Conservation (phyloP, 2,797 vertebrate genomes). For the Sus cebifrons region DNA sequence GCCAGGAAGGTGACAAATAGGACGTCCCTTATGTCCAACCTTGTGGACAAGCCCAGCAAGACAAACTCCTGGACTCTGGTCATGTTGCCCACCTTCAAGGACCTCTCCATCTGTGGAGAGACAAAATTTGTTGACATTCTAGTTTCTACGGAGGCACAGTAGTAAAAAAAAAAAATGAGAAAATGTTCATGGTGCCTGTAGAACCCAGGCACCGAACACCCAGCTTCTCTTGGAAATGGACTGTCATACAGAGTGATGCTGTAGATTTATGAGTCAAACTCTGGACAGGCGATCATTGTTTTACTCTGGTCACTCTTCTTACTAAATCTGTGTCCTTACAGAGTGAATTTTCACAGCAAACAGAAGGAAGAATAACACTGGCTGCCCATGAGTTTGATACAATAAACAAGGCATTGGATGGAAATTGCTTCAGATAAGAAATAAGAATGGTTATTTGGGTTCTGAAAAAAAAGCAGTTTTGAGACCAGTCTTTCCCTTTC, state of each 20-base stretch:
- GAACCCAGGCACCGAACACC: background rate
- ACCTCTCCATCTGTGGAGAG: background rate
- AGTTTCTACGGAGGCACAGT: background rate
- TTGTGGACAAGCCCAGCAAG: constrained; percentile 64
- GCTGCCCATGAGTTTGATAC: background rate
- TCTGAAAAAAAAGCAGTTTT: background rate
- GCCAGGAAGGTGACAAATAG: constrained; percentile 70
- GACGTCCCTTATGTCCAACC: background rate
- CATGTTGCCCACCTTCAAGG: background rate
- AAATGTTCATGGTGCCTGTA: background rate
- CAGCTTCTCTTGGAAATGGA: background rate
- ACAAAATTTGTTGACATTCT: background rate
- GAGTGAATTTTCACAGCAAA: background rate
- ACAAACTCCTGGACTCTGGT: constrained; percentile 55
- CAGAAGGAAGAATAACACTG: background rate
- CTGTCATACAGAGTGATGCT: background rate
- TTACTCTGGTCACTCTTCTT: background rate
- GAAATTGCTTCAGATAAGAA: background rate
- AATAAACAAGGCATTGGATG: background rate
- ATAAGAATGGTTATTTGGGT: background rate
- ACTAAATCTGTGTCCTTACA: background rate
- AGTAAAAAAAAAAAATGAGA: too few species aligned
- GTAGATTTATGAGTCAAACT: background rate
- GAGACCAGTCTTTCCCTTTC: background rate
- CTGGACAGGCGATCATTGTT: too few species aligned